Evolutionary conservation across 2,888 invertebrate genomes (phyloP), one percentile per base, ranked within the genome.

Genomic region (Saturnia japonica): DNA sequence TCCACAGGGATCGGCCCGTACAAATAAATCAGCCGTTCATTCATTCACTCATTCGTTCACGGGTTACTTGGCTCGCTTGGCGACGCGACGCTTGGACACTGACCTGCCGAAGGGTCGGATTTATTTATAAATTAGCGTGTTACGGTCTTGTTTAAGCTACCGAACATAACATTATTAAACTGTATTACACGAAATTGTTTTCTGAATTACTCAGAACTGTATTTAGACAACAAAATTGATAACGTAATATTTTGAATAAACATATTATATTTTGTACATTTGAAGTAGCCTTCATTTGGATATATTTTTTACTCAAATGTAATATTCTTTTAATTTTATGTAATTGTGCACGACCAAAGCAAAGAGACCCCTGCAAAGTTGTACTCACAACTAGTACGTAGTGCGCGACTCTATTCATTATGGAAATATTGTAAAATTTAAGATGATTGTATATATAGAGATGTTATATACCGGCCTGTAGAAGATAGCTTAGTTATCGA

Each of bases 21-120:
- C 86, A 86, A 89, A 89, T 88, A 88, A 88, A 86, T 88, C 87
- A 87, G 82, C 77, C 82, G 82, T 81, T 88, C 88, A 85, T 75
- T 83, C 85, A 80, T 75, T 85, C 82, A 79, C 76, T 83, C 83
- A 75, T 75, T 79, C 79, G 77, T 78, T 80, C 79, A 78, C 77
- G 74, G 74, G 74, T 77, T 80, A 74, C 76, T 78, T 74, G 74
- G 68, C 68, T 16, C 69, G 64, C 71, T 69, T 71, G 71, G 72
- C 74, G 64, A 64, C 73, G 72, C 74, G 64, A 64, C 73, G 73
- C 70, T 69, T 75, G 76, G 74, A 80, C 79, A 77, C 71, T 79
- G 80, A 78, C 80, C 77, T 80, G 78, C 74, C 74, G 75, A 76
- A 75, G 76, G 77, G 74, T 75, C 77, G 73, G 70, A 75, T 76